Conservation (phyloP, 2,888 invertebrate genomes). For the Volucella bombylans region DNA sequence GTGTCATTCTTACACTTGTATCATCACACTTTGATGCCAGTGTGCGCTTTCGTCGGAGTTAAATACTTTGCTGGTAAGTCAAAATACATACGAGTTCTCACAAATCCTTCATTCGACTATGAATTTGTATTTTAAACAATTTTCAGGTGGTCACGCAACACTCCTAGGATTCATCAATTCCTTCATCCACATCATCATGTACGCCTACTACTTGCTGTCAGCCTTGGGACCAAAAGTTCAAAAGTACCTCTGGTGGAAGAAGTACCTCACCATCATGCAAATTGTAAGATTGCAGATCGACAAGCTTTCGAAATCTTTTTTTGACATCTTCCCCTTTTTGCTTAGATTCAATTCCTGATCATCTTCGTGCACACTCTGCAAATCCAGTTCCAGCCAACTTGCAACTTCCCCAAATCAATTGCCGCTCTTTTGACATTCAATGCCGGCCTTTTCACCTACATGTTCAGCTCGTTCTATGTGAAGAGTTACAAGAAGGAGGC, state of each 20-base stretch:
- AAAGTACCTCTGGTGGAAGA: slow-evolving; percentile 97
- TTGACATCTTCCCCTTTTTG: slow-evolving; percentile 76
- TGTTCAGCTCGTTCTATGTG: slow-evolving; percentile 90
- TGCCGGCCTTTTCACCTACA: slow-evolving; percentile 88
- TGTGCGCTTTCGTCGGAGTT: slow-evolving; percentile 86
- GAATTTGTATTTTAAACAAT: slow-evolving; percentile 71
- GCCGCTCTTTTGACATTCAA: slow-evolving; percentile 87
- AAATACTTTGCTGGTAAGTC: slow-evolving; percentile 87
- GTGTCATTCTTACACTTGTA: slow-evolving; percentile 93
- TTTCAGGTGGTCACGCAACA: slow-evolving; percentile 92
- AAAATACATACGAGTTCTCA: too few species aligned
- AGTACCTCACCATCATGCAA: slow-evolving; percentile 93
- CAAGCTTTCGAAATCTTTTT: neutral
- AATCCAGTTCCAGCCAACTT: slow-evolving; percentile 86
- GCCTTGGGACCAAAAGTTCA: slow-evolving; percentile 94
- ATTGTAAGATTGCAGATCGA: slow-evolving; percentile 85
- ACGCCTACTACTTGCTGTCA: slow-evolving; percentile 93
- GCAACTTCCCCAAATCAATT: slow-evolving; percentile 88
- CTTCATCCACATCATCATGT: slow-evolving; percentile 95
- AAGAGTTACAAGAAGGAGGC: slow-evolving; percentile 85
- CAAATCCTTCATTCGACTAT: neutral
- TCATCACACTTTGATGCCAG: slow-evolving; percentile 90
- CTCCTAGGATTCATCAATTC: slow-evolving; percentile 93
- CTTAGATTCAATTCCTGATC: slow-evolving; percentile 88
- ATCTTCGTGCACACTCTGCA: slow-evolving; percentile 88